phyloP scores from a whole-genome alignment of 2,888 invertebrate genomes.

The Dyspetes luteomarginatus region DNA sequence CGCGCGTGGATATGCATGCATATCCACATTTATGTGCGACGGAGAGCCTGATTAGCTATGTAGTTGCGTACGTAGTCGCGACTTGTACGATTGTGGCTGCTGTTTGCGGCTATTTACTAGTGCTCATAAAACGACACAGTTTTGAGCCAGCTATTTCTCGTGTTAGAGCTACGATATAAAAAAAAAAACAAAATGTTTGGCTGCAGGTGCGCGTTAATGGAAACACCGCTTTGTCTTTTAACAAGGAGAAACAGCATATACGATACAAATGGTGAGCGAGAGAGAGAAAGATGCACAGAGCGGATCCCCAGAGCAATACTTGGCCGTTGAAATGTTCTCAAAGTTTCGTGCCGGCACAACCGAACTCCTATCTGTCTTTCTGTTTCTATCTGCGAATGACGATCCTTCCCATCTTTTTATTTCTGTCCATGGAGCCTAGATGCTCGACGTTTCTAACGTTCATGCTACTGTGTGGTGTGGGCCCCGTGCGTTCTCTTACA shows the following conservation, averaged over 20 bases:
- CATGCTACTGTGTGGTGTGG: conserved; percentile 23
- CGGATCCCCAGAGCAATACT: conserved; percentile 38
- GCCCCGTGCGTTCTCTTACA: conserved; percentile 5
- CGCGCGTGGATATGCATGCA: not conserved
- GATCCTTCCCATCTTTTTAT: conserved; percentile 45
- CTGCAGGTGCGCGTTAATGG: conserved; percentile 3
- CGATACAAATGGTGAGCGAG: conserved; percentile 14
- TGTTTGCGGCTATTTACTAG: not conserved
- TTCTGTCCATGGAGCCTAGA: not conserved
- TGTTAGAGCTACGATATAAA: not conserved
- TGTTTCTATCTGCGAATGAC: conserved; percentile 31
- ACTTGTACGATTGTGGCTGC: not conserved
- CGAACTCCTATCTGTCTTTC: conserved; percentile 20
- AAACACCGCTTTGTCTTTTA: conserved; percentile 29
- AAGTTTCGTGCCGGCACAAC: conserved; percentile 46
- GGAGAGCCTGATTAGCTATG: not conserved
- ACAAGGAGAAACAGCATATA: not conserved
- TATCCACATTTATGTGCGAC: not conserved
- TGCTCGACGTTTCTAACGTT: conserved; percentile 9
- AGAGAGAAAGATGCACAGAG: conserved; percentile 23
- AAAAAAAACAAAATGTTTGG: not conserved
- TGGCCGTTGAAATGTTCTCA: conserved; percentile 49
- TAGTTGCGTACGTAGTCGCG: not conserved
- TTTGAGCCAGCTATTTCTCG: not conserved
- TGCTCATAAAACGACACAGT: not conserved